Percentiles rank a stretch among this genome's conserved stretches.
phyloP scores from a whole-genome alignment of 1,140 invertebrate genomes.

The Bombus affinis region DNA sequence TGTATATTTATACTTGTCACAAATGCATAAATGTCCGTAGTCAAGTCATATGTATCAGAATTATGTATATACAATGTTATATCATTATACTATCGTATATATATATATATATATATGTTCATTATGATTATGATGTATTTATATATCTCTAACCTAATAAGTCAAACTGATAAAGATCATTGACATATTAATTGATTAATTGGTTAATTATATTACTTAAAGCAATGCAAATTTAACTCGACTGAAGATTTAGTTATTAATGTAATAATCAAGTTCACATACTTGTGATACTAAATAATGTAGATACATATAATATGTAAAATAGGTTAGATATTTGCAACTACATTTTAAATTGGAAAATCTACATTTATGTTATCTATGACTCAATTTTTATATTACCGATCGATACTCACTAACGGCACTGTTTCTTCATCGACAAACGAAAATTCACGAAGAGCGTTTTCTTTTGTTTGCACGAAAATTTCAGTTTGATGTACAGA shows the following conservation, averaged over 20 bases:
- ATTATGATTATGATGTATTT: neutral
- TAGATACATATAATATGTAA: neutral
- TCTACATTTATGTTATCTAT: constrained; percentile 19
- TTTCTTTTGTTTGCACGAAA: constrained; percentile 57
- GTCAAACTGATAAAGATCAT: neutral
- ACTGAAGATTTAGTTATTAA: neutral
- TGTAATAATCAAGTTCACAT: neutral
- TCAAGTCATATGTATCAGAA: neutral
- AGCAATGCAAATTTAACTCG: too few relatives aligned
- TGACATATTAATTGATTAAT: neutral
- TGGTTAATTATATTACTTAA: neutral
- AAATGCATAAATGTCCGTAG: neutral
- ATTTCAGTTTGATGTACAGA: constrained; percentile 56
- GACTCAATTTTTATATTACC: neutral
- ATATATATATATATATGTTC: too few relatives aligned
- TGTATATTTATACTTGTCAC: neutral
- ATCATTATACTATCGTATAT: neutral
- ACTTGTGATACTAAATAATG: too few relatives aligned
- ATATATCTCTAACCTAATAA: neutral
- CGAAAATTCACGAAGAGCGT: constrained; percentile 73
- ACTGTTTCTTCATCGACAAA: constrained; percentile 71
- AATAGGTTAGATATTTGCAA: constrained; percentile 12
- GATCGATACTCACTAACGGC: constrained; percentile 70
- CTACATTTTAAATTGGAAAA: constrained; percentile 7
- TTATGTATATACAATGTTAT: neutral